A percentile compares a stretch with the other conserved stretches of the same genome.
These are phyloP conservation scores for Sthenelais limicola DNA, from an alignment of 2,888 invertebrate genomes.

Conservation along the genomic window DNA sequence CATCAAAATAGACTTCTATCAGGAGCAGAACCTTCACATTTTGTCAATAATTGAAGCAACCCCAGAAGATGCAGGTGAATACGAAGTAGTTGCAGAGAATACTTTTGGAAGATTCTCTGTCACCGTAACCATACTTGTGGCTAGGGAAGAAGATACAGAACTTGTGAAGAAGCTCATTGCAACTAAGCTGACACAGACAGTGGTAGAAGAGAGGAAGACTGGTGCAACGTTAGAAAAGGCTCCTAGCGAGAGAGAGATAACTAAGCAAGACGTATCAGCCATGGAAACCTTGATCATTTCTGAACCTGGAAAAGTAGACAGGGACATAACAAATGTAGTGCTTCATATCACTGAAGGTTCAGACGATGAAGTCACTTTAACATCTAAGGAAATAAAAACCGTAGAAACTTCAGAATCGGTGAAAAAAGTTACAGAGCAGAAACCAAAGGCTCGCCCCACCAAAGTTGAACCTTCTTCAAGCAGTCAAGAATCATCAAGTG, in stretches of 20 bases:
- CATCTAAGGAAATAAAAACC: too few species aligned
- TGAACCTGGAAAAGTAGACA: too few species aligned
- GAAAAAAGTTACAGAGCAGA: too few species aligned
- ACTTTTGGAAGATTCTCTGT: slow-evolving; percentile 50
- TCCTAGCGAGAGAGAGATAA: slow-evolving; percentile 5
- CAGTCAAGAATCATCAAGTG: too few species aligned
- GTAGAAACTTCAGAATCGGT: too few species aligned
- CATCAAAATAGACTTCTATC: not conserved
- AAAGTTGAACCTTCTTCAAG: too few species aligned
- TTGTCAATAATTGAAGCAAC: slow-evolving; percentile 55
- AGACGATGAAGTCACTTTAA: too few species aligned
- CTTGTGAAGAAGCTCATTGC: not conserved
- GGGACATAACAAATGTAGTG: too few species aligned
- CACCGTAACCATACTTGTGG: slow-evolving; percentile 14
- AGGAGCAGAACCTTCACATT: slow-evolving; percentile 50
- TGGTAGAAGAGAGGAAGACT: slow-evolving; percentile 16
- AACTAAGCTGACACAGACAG: slow-evolving; percentile 17
- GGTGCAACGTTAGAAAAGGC: slow-evolving; percentile 8
- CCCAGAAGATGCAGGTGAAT: slow-evolving; percentile 59
- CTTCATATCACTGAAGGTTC: too few species aligned
- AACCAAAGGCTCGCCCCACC: too few species aligned
- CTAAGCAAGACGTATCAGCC: too few species aligned
- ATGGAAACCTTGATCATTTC: too few species aligned
- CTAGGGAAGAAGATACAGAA: slow-evolving; percentile 4
- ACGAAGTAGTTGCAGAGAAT: slow-evolving; percentile 59